Base-by-base conservation (phyloP, 2,888 invertebrate genomes). In the Melikaiella ostensackeni region DNA sequence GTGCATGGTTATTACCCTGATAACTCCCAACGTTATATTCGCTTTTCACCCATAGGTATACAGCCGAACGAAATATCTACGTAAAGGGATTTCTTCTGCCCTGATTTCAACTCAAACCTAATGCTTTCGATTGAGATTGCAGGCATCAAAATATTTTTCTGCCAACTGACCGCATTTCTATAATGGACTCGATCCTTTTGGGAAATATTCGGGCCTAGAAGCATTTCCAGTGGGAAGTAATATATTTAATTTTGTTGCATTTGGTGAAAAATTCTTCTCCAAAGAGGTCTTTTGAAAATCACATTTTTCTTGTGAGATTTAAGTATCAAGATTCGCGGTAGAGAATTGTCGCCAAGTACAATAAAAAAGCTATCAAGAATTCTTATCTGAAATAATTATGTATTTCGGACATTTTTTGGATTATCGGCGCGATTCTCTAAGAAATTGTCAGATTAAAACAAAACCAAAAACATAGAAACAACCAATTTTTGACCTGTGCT, bases 1-100 rank as follows among this genome's bases (percentile, higher is more conserved):
- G 57, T 57, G 24, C 57, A 24, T 57, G 24, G 57, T 57, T 57
- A 57, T 57, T 57, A 57, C 57, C 24, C 57, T 24, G 57, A 13
- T 57, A 59, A 27, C 59, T 59, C 7, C 16, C 27, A 59, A 59
- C 59, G 59, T 59, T 27, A 59, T 27, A 59, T 16, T 59, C 59
- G 24, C 59, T 11, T 13, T 13, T 59, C 24, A 13, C 59, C 11
- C 16, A 59, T 16, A 13, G 13, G 13, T 24, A 30, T 30, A 21
- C 11, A 21, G 21, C 59, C 24, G 24, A 59, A 27, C 27, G 59
- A 27, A 57, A 59, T 27, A 27, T 16, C 59, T 16, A 27, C 11
- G 24, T 59, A 13, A 27, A 59, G 7, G 16, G 13, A 59, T 59
- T 59, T 59, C 59, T 59, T 59, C 27, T 59, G 24, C 59, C 21